Percentiles rank a stretch among this genome's conserved stretches.
Evolutionary conservation across 2,797 vertebrate species (phyloP).

Genomic region (Crenichthys baileyi): DNA sequence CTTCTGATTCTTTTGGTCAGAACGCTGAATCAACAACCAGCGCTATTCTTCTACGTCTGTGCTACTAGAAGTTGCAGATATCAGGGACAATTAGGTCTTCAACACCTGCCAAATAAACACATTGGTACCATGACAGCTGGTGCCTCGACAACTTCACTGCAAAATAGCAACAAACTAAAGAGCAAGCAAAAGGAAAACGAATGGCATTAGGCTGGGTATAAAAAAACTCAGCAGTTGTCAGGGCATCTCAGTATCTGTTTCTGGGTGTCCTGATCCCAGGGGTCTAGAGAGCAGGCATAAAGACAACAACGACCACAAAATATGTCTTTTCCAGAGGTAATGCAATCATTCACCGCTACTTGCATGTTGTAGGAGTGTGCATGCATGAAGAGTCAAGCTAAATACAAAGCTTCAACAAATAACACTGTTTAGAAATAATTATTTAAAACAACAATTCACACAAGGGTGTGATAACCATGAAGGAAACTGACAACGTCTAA

Average conservation of each 20-base stretch:
- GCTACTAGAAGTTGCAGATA: slow-evolving; percentile 56
- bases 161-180: slow-evolving; percentile 16
- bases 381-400: slow-evolving; percentile 44
- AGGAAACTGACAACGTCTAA: slow-evolving; percentile 52
- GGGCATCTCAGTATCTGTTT: slow-evolving; percentile 32
- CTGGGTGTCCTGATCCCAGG: slow-evolving; percentile 34
- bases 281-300: slow-evolving; percentile 26
- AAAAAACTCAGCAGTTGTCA: slow-evolving; percentile 37
- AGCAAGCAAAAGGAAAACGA: slow-evolving; percentile 17
- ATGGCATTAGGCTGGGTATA: slow-evolving; percentile 41
- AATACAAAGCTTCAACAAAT: slow-evolving; percentile 36
- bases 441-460: slow-evolving; percentile 44
- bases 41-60: slow-evolving; percentile 41
- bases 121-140: slow-evolving; percentile 35
- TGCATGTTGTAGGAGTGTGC: background rate
- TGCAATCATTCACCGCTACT: slow-evolving; percentile 38
- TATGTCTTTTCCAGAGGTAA: slow-evolving; percentile 40
- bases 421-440: slow-evolving; percentile 39
- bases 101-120: slow-evolving; percentile 51
- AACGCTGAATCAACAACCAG: slow-evolving; percentile 47
- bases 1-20: slow-evolving; percentile 24
- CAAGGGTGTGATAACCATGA: slow-evolving; percentile 43
- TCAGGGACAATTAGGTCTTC: slow-evolving; percentile 57
- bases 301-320: slow-evolving; percentile 39
- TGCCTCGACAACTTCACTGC: slow-evolving; percentile 29